phyloP scores from a whole-genome alignment of 2,888 invertebrate species.

The Dyspetes luteomarginatus region DNA sequence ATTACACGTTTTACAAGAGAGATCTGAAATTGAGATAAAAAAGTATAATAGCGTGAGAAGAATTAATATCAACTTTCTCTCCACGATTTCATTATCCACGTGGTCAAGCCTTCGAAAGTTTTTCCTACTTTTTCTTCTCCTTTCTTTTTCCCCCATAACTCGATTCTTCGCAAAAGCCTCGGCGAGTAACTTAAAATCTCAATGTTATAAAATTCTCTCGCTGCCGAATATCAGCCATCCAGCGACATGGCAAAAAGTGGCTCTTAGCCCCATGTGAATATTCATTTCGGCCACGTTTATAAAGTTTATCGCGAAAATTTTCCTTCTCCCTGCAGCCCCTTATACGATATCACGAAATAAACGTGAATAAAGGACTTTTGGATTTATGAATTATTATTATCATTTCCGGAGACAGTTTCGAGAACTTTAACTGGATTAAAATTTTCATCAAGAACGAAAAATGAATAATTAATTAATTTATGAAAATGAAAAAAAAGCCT shows the following conservation, averaged over 20 bases:
- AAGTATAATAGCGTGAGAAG: constrained; percentile 47
- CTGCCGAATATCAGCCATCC: constrained; percentile 33
- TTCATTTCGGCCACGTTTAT: constrained; percentile 53
- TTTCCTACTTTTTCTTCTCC: background rate
- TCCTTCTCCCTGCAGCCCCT: background rate
- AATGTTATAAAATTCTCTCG: constrained; percentile 34
- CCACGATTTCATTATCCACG: constrained; percentile 53
- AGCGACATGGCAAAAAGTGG: constrained; percentile 28
- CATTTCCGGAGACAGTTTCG: background rate
- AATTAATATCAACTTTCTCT: constrained; percentile 50
- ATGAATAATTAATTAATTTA: constrained; percentile 7
- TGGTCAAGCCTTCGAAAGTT: constrained; percentile 38
- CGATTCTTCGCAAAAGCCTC: constrained; percentile 35
- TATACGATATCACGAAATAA: constrained; percentile 32
- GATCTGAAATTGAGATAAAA: constrained; percentile 54
- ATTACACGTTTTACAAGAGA: constrained; percentile 42
- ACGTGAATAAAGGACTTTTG: constrained; percentile 12
- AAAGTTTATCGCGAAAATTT: constrained; percentile 43
- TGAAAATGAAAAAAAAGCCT: constrained; percentile 8
- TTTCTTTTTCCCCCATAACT: constrained; percentile 32
- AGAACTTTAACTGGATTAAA: constrained; percentile 50
- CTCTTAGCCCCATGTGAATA: constrained; percentile 60
- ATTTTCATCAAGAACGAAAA: constrained; percentile 5
- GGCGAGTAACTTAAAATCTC: constrained; percentile 45
- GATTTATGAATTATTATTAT: constrained; percentile 53